Evolutionary conservation across 2,888 invertebrate genomes (phyloP), one percentile per base, ranked within the genome.

Genomic region (Spisula solida): DNA sequence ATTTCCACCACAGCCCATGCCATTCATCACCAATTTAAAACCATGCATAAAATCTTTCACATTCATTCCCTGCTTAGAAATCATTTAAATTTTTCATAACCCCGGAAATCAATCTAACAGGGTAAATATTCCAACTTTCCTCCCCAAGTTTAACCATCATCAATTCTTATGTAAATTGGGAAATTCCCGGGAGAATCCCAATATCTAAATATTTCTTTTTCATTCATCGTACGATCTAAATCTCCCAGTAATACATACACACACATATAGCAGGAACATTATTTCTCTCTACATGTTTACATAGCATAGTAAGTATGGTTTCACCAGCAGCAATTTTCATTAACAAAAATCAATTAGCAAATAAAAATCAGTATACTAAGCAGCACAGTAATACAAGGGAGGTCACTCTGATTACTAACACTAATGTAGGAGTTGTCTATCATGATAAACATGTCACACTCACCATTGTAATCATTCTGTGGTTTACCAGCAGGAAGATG

Each of bases 401-500:
- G 41, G 8, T 41, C 41, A 41, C 41, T 41, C 41, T 5, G 41
- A 41, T 41, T 41, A 41, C 2, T 5, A 41, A 8, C 41, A 41
- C 8, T 5, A 41, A 41, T 41, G 41, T 8, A 41, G 41, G 41
- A 41, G 41, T 41, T 41, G 41, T 41, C 41, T 41, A 34, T 75
- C 34, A 34, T 31, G 16, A 14, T 31, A 34, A 18, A 14, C 2
- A 31, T 29, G 31, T n/a, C 20, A n/a, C 34, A 70, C 89, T 85
- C 90, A 95, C 95, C 95, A 93, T 92, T 89, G 80, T 92, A 82
- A 51, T 93, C 85, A n/a, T 92, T 83, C 14, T 88, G 81, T 14
- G 81, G 81, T 18, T 89, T 81, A 10, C 96, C 96, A 18, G 95
- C 95, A 6, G 96, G 96, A 34, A 96, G 93, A 34, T 92, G 91